phyloP scores from a whole-genome alignment of 2,113 vertebrate species.

The Channa argus region DNA sequence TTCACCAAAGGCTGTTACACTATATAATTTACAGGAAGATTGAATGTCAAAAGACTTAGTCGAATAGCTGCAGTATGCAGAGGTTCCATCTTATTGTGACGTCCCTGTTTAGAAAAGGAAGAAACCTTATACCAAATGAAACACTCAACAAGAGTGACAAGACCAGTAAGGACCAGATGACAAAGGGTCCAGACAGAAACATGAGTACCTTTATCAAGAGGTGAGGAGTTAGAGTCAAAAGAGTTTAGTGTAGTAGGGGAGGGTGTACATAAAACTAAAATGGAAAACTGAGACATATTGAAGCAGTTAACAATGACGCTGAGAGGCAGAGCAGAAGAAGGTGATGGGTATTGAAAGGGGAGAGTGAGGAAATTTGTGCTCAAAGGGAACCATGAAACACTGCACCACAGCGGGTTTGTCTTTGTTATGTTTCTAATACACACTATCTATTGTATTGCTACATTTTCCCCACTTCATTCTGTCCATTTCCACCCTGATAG shows the following conservation, averaged over 20 bases:
- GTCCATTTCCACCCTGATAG: constrained; percentile 9
- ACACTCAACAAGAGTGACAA: constrained; percentile 29
- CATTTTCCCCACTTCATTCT: constrained; percentile 45
- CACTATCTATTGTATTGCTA: constrained; percentile 45
- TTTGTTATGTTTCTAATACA: constrained; percentile 41
- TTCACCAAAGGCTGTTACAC: constrained; percentile 48
- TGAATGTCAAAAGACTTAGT: background rate
- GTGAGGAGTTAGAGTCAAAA: constrained; percentile 12
- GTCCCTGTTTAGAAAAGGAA: constrained; percentile 30
- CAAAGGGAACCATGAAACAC: constrained; percentile 46
- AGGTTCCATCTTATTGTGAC: constrained; percentile 37
- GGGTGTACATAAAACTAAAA: background rate
- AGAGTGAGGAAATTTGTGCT: constrained; percentile 17
- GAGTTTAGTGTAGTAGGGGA: background rate
- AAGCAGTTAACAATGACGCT: constrained; percentile 23
- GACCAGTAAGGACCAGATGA: constrained; percentile 22
- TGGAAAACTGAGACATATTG: constrained; percentile 2
- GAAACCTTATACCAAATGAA: constrained; percentile 39
- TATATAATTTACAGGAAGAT: constrained; percentile 39
- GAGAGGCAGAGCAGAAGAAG: constrained; percentile 5
- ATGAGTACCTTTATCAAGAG: constrained; percentile 12
- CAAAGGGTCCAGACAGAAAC: constrained; percentile 32
- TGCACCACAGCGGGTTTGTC: constrained; percentile 37
- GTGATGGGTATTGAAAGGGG: constrained; percentile 11
- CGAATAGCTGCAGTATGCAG: constrained; percentile 17